A percentile compares a stretch with the other conserved stretches of the same genome.
Conservation (phyloP, 2,113 vertebrate species). For the Apteryx owenii region DNA sequence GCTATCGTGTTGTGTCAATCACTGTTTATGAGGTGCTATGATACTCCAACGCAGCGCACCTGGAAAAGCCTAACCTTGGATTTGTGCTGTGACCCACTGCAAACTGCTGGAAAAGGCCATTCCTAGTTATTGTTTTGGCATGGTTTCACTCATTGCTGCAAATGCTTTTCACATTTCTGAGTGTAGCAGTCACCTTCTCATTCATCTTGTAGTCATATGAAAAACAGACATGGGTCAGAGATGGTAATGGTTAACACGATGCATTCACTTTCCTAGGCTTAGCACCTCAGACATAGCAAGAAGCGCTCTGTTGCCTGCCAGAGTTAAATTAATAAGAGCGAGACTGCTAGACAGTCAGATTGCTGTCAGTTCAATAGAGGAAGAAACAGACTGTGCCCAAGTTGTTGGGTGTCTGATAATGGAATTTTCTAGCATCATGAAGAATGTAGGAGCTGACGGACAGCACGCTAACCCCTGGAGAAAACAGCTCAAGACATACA, state of each 20-base stretch:
- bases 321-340: not conserved
- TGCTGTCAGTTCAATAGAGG: not conserved
- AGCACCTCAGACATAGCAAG: not conserved
- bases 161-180: slow-evolving; percentile 9
- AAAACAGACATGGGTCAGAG: slow-evolving; percentile 12
- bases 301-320: not conserved
- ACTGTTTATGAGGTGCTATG: not conserved
- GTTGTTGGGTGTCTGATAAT: not conserved
- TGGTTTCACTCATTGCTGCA: not conserved
- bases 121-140: not conserved
- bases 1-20: too few relatives aligned
- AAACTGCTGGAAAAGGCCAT: not conserved
- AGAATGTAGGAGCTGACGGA: not conserved
- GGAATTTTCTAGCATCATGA: not conserved
- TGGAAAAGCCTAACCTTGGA: not conserved
- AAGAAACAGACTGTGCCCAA: not conserved
- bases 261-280: not conserved
- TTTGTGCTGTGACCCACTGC: not conserved
- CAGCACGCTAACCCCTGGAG: not conserved
- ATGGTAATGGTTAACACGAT: accelerated
- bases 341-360: not conserved
- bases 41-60: not conserved
- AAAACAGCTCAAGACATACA: not conserved
- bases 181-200: not conserved
- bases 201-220: not conserved